Percentiles rank a stretch among this genome's conserved stretches.
phyloP scores from a whole-genome alignment of 2,888 invertebrate species.

The Melanostoma mellinum region DNA sequence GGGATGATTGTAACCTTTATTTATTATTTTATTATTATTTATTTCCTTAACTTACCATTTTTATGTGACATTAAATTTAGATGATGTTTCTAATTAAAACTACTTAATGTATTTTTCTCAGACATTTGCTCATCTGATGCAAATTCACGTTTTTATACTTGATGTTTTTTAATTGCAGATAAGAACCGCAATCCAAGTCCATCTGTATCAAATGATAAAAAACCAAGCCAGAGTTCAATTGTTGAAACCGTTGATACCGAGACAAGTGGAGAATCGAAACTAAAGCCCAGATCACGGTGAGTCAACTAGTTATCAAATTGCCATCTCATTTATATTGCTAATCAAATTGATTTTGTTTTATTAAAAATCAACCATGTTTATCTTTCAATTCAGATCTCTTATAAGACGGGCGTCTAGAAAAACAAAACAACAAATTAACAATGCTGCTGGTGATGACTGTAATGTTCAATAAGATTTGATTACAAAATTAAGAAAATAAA shows the following conservation, averaged over 20 bases:
- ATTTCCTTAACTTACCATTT: no score
- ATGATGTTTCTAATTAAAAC: not conserved
- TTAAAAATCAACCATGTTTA: not conserved
- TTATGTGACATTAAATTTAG: no score
- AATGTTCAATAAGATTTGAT: conserved; percentile 85
- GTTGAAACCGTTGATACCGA: conserved; percentile 79
- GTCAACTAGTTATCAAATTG: conserved; percentile 21
- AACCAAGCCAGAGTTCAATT: conserved; percentile 75
- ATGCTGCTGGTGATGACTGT: conserved; percentile 88
- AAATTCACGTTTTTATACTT: not conserved
- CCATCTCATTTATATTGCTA: not conserved
- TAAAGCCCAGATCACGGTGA: conserved; percentile 85
- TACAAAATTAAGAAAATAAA: not conserved
- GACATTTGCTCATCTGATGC: not conserved
- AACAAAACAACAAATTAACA: conserved; percentile 90
- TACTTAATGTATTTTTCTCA: not conserved
- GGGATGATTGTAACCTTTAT: no score
- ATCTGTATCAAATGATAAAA: conserved; percentile 79
- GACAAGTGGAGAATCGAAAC: conserved; percentile 82
- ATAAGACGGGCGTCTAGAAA: conserved; percentile 91
- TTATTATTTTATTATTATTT: no score
- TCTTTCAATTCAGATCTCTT: conserved; percentile 84
- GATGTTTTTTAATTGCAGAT: conserved; percentile 74
- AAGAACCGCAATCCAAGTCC: conserved; percentile 81
- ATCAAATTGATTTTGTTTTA: not conserved